Percentiles rank a stretch among this genome's conserved stretches.
phyloP scores from a whole-genome alignment of 2,888 invertebrate species.

The Phoenoteleia sp. region DNA sequence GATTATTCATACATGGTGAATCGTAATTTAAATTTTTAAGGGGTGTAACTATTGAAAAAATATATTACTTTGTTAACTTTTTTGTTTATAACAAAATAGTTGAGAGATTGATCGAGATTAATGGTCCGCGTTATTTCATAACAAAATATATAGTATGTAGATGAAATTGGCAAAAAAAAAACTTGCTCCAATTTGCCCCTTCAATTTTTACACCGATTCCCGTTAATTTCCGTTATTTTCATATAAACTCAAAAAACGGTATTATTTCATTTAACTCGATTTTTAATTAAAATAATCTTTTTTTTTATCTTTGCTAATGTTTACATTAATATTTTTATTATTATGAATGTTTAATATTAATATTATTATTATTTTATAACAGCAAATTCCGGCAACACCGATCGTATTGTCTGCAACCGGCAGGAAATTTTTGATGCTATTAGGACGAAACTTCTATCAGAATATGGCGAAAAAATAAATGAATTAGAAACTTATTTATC shows the following conservation, averaged over 20 bases:
- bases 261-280: not conserved
- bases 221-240: conserved; percentile 5
- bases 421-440: too few species aligned
- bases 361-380: conserved; percentile 5
- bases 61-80: not conserved
- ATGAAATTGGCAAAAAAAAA: not conserved
- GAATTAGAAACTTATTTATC: not conserved
- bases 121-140: not conserved
- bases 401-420: too few species aligned
- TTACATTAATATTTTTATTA: too few species aligned
- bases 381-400: too few species aligned
- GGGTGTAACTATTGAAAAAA: not conserved
- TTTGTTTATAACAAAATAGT: not conserved
- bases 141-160: conserved; percentile 6
- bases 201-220: not conserved
- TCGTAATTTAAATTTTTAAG: not conserved
- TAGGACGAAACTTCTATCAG: not conserved
- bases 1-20: not conserved
- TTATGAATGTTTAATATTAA: too few species aligned
- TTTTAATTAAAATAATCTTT: not conserved
- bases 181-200: not conserved
- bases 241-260: not conserved
- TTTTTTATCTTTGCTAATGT: not conserved
- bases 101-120: not conserved
- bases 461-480: too few species aligned